A percentile compares a stretch with the other conserved stretches of the same genome.
These are phyloP conservation scores for Anaspis maculata DNA, from an alignment of 2,888 invertebrate genomes.

Conservation along the genomic window DNA sequence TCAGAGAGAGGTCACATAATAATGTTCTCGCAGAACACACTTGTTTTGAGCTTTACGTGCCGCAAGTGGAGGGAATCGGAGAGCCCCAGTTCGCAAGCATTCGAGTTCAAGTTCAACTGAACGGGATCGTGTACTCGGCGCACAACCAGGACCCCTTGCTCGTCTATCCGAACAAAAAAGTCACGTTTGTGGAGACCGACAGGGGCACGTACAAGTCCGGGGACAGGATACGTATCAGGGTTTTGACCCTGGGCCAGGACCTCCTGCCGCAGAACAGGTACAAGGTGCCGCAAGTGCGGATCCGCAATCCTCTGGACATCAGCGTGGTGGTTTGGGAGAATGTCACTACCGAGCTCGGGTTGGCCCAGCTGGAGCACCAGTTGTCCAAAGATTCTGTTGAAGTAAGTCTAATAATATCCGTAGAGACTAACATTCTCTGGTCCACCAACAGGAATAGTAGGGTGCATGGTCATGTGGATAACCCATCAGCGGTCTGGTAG, in stretches of 20 bases:
- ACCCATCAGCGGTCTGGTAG: no score
- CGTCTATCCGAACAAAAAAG: constrained; percentile 38
- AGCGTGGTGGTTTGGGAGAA: constrained; percentile 57
- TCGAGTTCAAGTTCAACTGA: constrained; percentile 30
- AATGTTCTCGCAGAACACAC: constrained; percentile 32
- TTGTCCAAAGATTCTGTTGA: constrained; percentile 32
- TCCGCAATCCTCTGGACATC: constrained; percentile 57
- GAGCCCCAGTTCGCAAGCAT: constrained; percentile 31
- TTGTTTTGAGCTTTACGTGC: constrained; percentile 34
- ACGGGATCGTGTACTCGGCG: constrained; percentile 26
- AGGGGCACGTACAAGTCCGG: constrained; percentile 49
- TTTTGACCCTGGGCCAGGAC: constrained; percentile 45
- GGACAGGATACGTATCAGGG: constrained; percentile 47
- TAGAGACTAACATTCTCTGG: no score
- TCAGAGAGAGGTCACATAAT: no score
- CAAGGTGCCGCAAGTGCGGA: constrained; percentile 48
- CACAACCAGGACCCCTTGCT: constrained; percentile 34
- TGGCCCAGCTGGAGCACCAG: constrained; percentile 46
- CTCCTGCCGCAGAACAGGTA: constrained; percentile 41
- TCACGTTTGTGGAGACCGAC: constrained; percentile 50
- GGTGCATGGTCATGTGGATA: no score
- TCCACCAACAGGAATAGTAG: no score
- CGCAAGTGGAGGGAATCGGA: constrained; percentile 20
- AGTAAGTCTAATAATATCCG: constrained; percentile 22
- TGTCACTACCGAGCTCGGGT: constrained; percentile 51